phyloP scores from a whole-genome alignment of 2,888 invertebrate species.

The Scrobipalpa costella region DNA sequence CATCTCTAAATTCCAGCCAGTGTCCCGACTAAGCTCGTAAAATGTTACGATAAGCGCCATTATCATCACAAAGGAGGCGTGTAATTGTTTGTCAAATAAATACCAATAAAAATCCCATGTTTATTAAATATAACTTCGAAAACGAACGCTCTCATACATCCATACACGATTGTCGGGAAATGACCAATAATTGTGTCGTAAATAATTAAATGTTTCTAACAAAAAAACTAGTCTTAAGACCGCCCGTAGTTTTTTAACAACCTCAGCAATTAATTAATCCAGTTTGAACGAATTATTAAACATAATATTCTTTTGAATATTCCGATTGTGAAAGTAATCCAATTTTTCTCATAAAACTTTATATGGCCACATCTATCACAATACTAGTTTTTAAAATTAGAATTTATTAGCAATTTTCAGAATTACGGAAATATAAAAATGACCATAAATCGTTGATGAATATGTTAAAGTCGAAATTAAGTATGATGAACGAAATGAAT shows the following conservation, averaged over 20 bases:
- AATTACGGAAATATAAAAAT: slow-evolving; percentile 21
- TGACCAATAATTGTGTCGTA: slow-evolving; percentile 19
- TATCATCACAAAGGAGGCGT: slow-evolving; percentile 79
- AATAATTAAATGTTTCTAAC: slow-evolving; percentile 21
- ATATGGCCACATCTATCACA: slow-evolving; percentile 21
- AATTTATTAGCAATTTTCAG: slow-evolving; percentile 17
- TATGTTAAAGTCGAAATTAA: slow-evolving; percentile 16
- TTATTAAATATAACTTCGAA: slow-evolving; percentile 77
- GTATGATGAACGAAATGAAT: slow-evolving; percentile 13
- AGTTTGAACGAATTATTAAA: slow-evolving; percentile 17
- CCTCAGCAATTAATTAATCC: slow-evolving; percentile 22
- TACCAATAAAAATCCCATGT: slow-evolving; percentile 77
- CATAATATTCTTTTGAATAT: slow-evolving; percentile 12
- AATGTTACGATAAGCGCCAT: slow-evolving; percentile 75
- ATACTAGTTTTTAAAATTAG: slow-evolving; percentile 23
- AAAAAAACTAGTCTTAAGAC: slow-evolving; percentile 23
- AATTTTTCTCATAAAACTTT: slow-evolving; percentile 25
- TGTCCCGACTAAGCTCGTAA: slow-evolving; percentile 61
- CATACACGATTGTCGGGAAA: slow-evolving; percentile 50
- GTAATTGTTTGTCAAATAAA: slow-evolving; percentile 82
- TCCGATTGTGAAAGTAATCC: slow-evolving; percentile 24
- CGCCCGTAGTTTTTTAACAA: slow-evolving; percentile 23
- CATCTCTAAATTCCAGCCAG: slow-evolving; percentile 49
- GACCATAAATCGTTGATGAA: slow-evolving; percentile 15
- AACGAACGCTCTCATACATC: slow-evolving; percentile 48